Evolutionary conservation across 2,888 invertebrate species (phyloP), one percentile per base, ranked within the genome.

Genomic region (Hylaea fasciaria): DNA sequence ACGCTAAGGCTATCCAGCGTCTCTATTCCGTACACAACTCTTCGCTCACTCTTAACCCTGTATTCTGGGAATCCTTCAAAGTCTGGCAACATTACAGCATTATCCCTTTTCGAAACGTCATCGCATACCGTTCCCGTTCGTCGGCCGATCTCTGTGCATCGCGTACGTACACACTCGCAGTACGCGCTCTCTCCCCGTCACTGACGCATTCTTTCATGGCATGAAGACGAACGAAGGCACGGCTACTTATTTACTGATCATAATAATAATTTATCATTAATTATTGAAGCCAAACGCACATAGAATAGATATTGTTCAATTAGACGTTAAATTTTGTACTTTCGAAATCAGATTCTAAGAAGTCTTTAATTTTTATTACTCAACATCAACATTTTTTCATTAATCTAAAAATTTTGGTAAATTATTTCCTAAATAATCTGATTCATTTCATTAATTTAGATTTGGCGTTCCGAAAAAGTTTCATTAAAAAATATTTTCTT

Each of bases 381-480:
- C 83, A 89, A 90, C 89, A 90, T 85, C 84, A 86, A 89, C 85
- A 87, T 85, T 85, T 82, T 77, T 78, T 74, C 65, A 74, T 78
- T 77, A 77, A 59, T 78, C 77, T 79, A 79, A 81, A 74, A 73
- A 67, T 77, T 75, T 86, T 87, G 85, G 83, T 85, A 83, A 82
- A 85, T 89, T 89, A 87, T 82, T 77, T 75, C 77, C 90, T 92
- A 92, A 89, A 91, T 92, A 92, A 88, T 91, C 86, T 91, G 91
- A 87, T 86, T 87, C 73, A 63, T 71, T 78, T 85, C 76, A 84
- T 80, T 79, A 80, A 89, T 91, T 92, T 90, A 90, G 86, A 88
- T 90, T 92, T 91, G 91, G 90, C 91, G 85, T 84, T 89, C 91
- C 91, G 89, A 92, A 92, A 89, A 92, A 91, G 89, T 91, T 84